Evolutionary conservation across 2,888 invertebrate genomes (phyloP).

Genomic region (Xanthostigma xanthostigma): DNA sequence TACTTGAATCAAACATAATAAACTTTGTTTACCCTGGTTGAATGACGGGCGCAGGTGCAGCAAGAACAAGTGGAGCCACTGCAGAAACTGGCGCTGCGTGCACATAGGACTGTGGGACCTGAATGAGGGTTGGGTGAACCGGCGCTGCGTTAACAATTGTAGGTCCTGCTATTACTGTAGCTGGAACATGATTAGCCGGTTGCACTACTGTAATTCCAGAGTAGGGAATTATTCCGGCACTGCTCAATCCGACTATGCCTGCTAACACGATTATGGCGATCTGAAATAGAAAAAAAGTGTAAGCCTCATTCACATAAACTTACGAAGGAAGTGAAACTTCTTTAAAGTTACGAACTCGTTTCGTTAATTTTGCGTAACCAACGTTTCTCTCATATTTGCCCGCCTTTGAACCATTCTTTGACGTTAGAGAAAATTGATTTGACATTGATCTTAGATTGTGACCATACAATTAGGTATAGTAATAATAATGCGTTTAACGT

Average conservation of each 20-base stretch:
- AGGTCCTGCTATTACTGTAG: constrained; percentile 1
- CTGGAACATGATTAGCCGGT: not conserved
- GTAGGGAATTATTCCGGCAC: constrained; percentile 10
- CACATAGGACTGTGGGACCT: constrained; percentile 9
- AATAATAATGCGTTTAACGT: too few species aligned
- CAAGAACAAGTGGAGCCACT: constrained; percentile 18
- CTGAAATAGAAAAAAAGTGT: constrained; percentile 24
- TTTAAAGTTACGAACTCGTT: too few species aligned
- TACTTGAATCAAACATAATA: too few species aligned
- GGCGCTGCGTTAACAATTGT: constrained; percentile 5
- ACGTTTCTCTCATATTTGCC: too few species aligned
- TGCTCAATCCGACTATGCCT: constrained; percentile 17
- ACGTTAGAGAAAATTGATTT: too few species aligned
- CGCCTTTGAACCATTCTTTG: too few species aligned
- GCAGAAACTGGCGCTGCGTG: constrained; percentile 13
- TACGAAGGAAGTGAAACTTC: too few species aligned
- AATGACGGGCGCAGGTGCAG: constrained; percentile 19
- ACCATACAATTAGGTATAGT: too few species aligned
- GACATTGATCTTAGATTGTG: too few species aligned
- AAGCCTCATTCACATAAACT: too few species aligned
- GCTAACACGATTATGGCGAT: constrained; percentile 22
- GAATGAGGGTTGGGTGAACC: constrained; percentile 8
- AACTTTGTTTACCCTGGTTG: constrained; percentile 19
- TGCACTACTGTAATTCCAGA: constrained; percentile 5
- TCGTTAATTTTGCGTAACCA: too few species aligned